Evolutionary conservation across 2,797 vertebrate species (phyloP).

Genomic region (Picus viridis): DNA sequence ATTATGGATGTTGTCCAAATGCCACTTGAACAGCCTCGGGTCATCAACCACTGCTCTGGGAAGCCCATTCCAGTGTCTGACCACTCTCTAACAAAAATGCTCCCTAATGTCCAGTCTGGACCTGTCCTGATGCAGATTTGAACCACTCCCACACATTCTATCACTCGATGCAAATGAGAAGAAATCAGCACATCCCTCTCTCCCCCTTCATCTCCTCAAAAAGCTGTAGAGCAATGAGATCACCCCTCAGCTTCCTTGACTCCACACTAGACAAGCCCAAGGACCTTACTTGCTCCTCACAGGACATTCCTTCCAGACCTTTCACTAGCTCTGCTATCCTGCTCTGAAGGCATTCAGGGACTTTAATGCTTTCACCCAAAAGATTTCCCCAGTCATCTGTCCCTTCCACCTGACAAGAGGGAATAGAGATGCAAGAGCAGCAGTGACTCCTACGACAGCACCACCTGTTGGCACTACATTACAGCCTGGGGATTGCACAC

Average conservation of each 20-base stretch:
- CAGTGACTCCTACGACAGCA: not conserved
- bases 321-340: not conserved
- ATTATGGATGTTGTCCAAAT: not conserved
- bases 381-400: not conserved
- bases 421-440: not conserved
- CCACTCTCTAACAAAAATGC: not conserved
- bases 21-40: not conserved
- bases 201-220: not conserved
- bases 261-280: not conserved
- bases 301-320: not conserved
- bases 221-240: not conserved
- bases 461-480: not conserved
- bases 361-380: not conserved
- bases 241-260: not conserved
- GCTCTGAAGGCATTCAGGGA: not conserved
- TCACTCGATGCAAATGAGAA: not conserved
- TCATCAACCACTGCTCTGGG: not conserved
- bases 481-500: not conserved
- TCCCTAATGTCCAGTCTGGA: not conserved
- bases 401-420: not conserved
- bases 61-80: not conserved
- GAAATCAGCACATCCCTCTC: not conserved
- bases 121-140: not conserved
- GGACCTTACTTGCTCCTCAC: not conserved
- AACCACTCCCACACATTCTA: not conserved